Conservation (phyloP, 2,113 vertebrate genomes). For the Chiloscyllium plagiosum region DNA sequence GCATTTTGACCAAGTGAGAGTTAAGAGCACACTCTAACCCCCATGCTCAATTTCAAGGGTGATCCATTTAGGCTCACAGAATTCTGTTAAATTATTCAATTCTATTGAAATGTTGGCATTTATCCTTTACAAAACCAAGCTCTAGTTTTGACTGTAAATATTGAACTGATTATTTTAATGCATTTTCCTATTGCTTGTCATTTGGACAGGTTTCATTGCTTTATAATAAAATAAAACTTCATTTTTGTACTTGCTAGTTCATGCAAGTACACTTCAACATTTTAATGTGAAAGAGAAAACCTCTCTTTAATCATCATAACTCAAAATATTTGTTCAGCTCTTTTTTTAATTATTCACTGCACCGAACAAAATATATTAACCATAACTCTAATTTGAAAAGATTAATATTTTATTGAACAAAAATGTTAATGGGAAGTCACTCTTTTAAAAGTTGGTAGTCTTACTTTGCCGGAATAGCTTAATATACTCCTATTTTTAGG, state of each 20-base stretch:
- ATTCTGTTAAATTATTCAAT: neutral
- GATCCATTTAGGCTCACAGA: neutral
- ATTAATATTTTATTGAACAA: neutral
- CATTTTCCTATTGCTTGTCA: neutral
- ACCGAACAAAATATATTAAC: neutral
- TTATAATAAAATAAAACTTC: neutral
- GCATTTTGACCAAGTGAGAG: too few relatives aligned
- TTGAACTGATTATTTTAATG: neutral
- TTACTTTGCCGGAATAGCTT: neutral
- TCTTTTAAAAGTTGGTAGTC: neutral
- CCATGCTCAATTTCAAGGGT: too few relatives aligned
- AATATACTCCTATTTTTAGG: neutral
- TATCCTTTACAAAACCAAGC: neutral
- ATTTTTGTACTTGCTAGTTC: neutral
- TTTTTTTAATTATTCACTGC: neutral
- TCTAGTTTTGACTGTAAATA: neutral
- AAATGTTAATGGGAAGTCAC: neutral
- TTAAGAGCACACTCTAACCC: too few relatives aligned
- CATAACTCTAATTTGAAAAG: neutral
- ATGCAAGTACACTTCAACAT: neutral
- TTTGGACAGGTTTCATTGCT: too few relatives aligned
- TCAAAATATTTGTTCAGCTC: neutral
- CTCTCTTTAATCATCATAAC: neutral
- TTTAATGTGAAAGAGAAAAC: neutral
- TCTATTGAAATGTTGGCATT: neutral